phyloP scores from a whole-genome alignment of 2,888 invertebrate species.

The Thelaira solivaga region DNA sequence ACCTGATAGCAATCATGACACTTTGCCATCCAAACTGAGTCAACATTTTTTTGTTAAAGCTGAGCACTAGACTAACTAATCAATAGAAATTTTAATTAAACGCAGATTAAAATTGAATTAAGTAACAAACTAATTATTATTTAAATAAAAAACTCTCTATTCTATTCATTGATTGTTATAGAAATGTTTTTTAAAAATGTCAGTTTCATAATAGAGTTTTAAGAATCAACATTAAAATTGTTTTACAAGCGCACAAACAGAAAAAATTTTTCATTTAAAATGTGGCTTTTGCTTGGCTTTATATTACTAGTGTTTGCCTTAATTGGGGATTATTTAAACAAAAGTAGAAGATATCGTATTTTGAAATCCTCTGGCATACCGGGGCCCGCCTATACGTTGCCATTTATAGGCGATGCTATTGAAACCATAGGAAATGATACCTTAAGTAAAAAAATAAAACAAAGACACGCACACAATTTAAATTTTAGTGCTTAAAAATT shows the following conservation, averaged over 20 bases:
- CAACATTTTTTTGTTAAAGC: too few relatives aligned
- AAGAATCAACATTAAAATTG: slow-evolving; percentile 11
- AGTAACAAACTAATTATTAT: too few relatives aligned
- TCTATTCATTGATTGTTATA: too few relatives aligned
- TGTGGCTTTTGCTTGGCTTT: slow-evolving; percentile 6
- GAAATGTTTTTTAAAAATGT: too few relatives aligned
- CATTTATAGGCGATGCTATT: slow-evolving; percentile 47
- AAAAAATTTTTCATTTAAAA: neutral
- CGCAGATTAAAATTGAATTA: too few relatives aligned
- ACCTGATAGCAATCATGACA: slow-evolving; percentile 16
- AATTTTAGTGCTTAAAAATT: too few relatives aligned
- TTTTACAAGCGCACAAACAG: neutral
- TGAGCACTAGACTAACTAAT: too few relatives aligned
- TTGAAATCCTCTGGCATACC: slow-evolving; percentile 24
- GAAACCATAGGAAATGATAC: slow-evolving; percentile 32
- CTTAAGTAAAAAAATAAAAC: slow-evolving; percentile 42
- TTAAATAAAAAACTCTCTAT: too few relatives aligned
- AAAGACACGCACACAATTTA: neutral
- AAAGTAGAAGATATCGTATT: slow-evolving; percentile 33
- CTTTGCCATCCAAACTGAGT: neutral
- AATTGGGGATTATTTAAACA: slow-evolving; percentile 43
- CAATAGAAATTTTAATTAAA: too few relatives aligned
- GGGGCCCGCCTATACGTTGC: slow-evolving; percentile 41
- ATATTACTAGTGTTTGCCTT: neutral
- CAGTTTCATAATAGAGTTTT: slow-evolving; percentile 21